These are phyloP conservation scores for Autographa pulchrina DNA, from an alignment of 2,888 invertebrate genomes.

Conservation along the genomic window DNA sequence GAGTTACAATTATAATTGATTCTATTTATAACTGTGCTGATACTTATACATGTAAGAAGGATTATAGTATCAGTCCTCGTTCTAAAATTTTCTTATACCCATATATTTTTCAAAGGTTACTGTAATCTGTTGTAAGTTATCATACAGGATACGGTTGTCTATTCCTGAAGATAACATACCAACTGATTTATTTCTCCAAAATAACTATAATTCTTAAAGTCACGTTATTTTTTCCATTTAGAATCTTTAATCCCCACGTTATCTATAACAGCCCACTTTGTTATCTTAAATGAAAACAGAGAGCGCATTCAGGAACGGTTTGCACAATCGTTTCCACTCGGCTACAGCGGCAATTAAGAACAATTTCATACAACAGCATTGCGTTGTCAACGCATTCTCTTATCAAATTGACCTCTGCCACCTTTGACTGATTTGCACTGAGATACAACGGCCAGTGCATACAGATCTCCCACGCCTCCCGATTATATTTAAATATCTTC, in stretches of 20 bases:
- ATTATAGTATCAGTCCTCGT: not conserved
- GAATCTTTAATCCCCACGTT: slow-evolving; percentile 15
- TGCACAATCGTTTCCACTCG: slow-evolving; percentile 63
- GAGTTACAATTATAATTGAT: not conserved
- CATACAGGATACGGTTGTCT: slow-evolving; percentile 1
- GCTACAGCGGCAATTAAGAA: slow-evolving; percentile 70
- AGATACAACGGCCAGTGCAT: slow-evolving; percentile 68
- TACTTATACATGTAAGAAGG: not conserved
- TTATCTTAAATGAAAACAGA: slow-evolving; percentile 51
- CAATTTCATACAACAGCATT: slow-evolving; percentile 69
- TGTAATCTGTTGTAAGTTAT: slow-evolving; percentile 1
- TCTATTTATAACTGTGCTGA: not conserved
- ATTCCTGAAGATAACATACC: not conserved
- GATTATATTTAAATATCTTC: slow-evolving; percentile 21
- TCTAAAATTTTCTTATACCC: not conserved
- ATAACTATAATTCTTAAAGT: not conserved
- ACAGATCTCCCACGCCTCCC: slow-evolving; percentile 58
- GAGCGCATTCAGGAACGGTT: slow-evolving; percentile 46
- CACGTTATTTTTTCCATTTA: not conserved
- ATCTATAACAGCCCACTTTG: slow-evolving; percentile 26
- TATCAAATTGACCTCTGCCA: slow-evolving; percentile 74
- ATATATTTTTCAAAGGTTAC: not conserved
- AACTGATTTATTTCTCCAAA: not conserved
- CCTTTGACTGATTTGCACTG: slow-evolving; percentile 83
- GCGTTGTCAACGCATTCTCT: slow-evolving; percentile 75